Evolutionary conservation across 2,797 vertebrate species (phyloP), one percentile per base, ranked within the genome.

Genomic region (Acestrorhynchus altus): DNA sequence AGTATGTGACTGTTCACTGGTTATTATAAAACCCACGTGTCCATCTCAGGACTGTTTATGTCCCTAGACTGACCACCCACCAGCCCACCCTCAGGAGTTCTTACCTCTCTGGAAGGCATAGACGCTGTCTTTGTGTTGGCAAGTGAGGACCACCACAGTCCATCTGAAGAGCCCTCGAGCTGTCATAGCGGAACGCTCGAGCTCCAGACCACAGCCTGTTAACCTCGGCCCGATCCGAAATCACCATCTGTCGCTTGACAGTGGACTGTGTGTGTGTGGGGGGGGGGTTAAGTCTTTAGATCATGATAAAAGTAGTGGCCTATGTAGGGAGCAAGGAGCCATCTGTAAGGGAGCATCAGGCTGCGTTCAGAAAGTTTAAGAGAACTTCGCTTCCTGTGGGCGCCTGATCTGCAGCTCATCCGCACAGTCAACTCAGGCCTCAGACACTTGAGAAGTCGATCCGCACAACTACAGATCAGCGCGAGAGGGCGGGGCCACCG

Each of bases 81-180:
- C n/a, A n/a, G n/a, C n/a, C n/a, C n/a, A n/a, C n/a, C n/a, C n/a
- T n/a, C n/a, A n/a, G n/a, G 31, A 2, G 6, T 7, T 28, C 54
- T 15, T 85, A 96, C 96, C 96, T 92, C 89, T 93, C 84, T 97
- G 96, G 83, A 96, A 96, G 20, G 91, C 88, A 72, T 91, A 88
- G 0, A 94, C 93, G 4, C 94, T 95, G 89, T 96, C 94, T 86
- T 93, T 94, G 76, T 96, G 92, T 20, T 96, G 96, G 78, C 96
- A 97, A 0, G 95, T 97, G 51, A 98, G 90, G 4, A 96, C 92
- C 26, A 98, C 81, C 44, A 95, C 94, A 0, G 95, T 96, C 96
- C 96, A 98, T 7, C 82, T 59, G 72, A 89, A 84, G 0, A 20
- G 57, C 26, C 13, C 61, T 31, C 6, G 64, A 20, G 24, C 3